Evolutionary conservation across 2,113 vertebrate species (phyloP).

Genomic region (Aramus guarauna): DNA sequence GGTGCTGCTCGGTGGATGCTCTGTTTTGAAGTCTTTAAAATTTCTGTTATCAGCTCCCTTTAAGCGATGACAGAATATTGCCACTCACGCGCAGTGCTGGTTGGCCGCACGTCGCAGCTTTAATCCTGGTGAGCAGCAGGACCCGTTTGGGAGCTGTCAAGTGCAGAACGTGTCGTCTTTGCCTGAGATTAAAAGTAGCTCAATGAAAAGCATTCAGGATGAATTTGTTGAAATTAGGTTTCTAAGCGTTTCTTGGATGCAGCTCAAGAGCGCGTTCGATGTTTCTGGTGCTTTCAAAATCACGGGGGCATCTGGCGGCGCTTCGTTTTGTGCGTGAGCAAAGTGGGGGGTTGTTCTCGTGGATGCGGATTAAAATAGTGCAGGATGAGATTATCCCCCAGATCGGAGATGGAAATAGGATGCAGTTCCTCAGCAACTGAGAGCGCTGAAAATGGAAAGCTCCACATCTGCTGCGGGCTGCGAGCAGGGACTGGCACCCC

Average conservation of each 20-base stretch:
- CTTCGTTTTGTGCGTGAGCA: not conserved
- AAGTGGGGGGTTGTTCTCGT: not conserved
- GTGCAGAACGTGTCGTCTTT: too few relatives aligned
- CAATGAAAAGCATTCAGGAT: not conserved
- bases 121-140: not conserved
- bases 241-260: not conserved
- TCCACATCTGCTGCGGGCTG: not conserved
- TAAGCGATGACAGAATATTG: not conserved
- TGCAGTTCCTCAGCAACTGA: not conserved
- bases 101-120: not conserved
- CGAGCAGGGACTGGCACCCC: not conserved
- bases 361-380: not conserved
- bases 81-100: accelerated
- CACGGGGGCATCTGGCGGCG: not conserved
- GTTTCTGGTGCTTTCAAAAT: not conserved
- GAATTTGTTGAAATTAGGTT: not conserved
- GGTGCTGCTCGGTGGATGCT: not conserved
- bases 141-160: not conserved
- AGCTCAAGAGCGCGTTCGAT: accelerated
- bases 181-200: not conserved
- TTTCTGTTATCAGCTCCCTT: accelerated
- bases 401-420: not conserved
- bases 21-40: not conserved
- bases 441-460: not conserved
- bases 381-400: not conserved